These are phyloP conservation scores for Mesaphorura yosii DNA, from an alignment of 1,140 invertebrate species.

Conservation along the genomic window DNA sequence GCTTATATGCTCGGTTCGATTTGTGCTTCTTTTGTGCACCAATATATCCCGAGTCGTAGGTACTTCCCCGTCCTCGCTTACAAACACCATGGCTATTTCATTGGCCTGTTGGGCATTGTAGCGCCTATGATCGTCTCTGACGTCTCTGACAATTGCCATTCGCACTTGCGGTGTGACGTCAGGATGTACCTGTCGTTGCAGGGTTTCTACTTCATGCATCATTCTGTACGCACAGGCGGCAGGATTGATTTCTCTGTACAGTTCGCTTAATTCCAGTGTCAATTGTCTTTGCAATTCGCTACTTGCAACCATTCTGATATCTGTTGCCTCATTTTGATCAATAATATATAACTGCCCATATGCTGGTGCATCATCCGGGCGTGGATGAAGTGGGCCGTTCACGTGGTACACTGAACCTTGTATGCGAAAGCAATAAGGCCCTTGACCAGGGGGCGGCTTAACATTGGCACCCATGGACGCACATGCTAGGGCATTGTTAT, in stretches of 20 bases:
- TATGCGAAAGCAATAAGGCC: constrained; percentile 32
- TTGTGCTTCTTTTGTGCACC: neutral
- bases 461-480: constrained; percentile 35
- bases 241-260: constrained; percentile 5
- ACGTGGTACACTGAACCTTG: constrained; percentile 34
- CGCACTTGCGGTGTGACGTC: constrained; percentile 16
- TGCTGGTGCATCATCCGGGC: constrained; percentile 7
- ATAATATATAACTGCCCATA: constrained; percentile 15
- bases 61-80: constrained; percentile 13
- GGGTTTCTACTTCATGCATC: constrained; percentile 8
- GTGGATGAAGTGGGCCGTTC: constrained; percentile 15
- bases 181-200: neutral
- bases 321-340: constrained; percentile 1
- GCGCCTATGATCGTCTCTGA: constrained; percentile 18
- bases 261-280: constrained; percentile 1
- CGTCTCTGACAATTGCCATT: constrained; percentile 7
- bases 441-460: constrained; percentile 3
- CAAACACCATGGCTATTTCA: constrained; percentile 25
- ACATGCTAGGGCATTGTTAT: constrained; percentile 39
- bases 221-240: constrained; percentile 10
- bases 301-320: constrained; percentile 2
- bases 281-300: neutral
- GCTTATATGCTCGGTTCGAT: neutral
- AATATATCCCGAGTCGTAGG: constrained; percentile 14
- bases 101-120: constrained; percentile 7